Evolutionary conservation across 92 coral and sea anemone genomes (phyloP).

Genomic region (Nematostella vectensis): DNA sequence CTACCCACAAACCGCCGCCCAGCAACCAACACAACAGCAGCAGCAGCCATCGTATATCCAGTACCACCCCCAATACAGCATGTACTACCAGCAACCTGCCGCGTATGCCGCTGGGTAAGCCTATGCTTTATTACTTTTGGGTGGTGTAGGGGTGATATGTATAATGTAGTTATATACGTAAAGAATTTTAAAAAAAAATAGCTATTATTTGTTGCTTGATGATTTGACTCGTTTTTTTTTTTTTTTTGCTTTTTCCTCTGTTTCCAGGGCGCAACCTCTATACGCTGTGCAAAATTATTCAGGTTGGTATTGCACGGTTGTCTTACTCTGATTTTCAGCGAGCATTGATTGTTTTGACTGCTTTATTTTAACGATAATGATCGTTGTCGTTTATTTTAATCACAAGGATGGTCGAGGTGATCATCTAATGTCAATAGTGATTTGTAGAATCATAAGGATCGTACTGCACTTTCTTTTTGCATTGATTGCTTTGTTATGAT

Average conservation of each 20-base stretch:
- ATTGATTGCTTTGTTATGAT: too few species aligned
- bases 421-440: too few species aligned
- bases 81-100: conserved; percentile 59
- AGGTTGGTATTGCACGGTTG: conserved; percentile 10
- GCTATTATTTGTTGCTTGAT: too few species aligned
- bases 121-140: not conserved
- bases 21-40: conserved; percentile 58
- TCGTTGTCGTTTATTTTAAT: too few species aligned
- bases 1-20: conserved; percentile 63
- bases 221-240: too few species aligned
- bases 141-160: not conserved
- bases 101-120: conserved; percentile 25
- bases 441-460: too few species aligned
- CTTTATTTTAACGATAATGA: too few species aligned
- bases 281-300: conserved; percentile 34
- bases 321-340: too few species aligned
- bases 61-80: conserved; percentile 52
- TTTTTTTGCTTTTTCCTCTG: conserved; percentile 1
- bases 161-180: not conserved
- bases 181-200: not conserved
- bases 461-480: too few species aligned
- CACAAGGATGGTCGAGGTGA: too few species aligned
- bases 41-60: conserved; percentile 52
- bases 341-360: too few species aligned
- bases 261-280: conserved; percentile 23